Evolutionary conservation across 2,888 invertebrate genomes (phyloP).

Genomic region (Eupithecia inturbata): DNA sequence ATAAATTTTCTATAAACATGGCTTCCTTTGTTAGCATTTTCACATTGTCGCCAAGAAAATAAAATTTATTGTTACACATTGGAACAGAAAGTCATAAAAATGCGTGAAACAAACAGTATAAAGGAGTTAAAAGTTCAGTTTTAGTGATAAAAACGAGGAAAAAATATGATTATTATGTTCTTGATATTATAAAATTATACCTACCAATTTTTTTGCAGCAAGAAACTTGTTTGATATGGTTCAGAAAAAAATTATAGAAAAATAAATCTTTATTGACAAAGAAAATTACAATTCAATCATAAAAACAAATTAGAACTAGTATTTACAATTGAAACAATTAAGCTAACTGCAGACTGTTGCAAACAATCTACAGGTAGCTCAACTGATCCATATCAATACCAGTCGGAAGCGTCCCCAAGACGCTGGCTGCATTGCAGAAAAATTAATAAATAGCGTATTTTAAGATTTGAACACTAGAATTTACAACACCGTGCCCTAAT

Average conservation of each 20-base stretch:
- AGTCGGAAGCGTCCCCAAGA: too few relatives aligned
- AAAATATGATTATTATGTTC: conserved; percentile 9
- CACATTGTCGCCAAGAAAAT: neutral
- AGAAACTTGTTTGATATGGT: neutral
- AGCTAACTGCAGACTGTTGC: too few relatives aligned
- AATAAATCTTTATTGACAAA: too few relatives aligned
- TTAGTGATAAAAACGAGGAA: conserved; percentile 28
- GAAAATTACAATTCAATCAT: too few relatives aligned
- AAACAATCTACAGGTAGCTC: too few relatives aligned
- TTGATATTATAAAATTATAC: conserved; percentile 3
- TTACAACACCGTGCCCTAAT: neutral
- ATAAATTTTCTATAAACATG: too few relatives aligned
- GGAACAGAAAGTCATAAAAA: neutral
- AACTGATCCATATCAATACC: too few relatives aligned
- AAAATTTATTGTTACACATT: neutral
- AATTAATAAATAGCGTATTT: neutral
- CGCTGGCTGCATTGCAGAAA: too few relatives aligned
- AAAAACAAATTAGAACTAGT: too few relatives aligned
- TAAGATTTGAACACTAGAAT: neutral
- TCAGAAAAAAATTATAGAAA: neutral
- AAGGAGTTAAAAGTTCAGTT: conserved; percentile 16
- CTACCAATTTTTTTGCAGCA: conserved; percentile 13
- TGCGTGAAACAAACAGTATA: neutral
- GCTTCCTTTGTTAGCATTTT: too few relatives aligned
- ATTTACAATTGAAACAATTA: too few relatives aligned